phyloP scores from a whole-genome alignment of 2,113 vertebrate genomes.

The Carollia perspicillata region DNA sequence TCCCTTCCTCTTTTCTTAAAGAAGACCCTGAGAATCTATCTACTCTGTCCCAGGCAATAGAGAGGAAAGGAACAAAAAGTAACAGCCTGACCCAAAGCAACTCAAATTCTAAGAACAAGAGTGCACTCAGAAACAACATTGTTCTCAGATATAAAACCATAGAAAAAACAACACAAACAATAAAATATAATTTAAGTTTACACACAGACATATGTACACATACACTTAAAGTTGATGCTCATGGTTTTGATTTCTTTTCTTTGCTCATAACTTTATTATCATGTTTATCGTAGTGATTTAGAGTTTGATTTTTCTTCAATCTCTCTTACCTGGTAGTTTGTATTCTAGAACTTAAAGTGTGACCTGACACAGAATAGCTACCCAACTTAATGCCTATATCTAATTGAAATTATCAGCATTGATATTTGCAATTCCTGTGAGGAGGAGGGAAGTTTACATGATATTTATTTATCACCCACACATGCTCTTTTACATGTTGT shows the following conservation, averaged over 20 bases:
- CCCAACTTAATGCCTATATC: neutral
- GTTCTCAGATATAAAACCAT: neutral
- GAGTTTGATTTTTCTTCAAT: neutral
- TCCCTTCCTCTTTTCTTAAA: neutral
- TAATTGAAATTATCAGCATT: neutral
- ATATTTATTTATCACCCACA: neutral
- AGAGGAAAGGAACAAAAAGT: slow-evolving; percentile 12
- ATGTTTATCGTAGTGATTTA: neutral
- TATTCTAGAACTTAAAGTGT: neutral
- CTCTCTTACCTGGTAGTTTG: neutral
- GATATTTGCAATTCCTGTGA: neutral
- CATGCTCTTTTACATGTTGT: neutral
- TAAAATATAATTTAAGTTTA: no score
- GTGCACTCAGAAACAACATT: neutral
- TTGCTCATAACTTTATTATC: neutral
- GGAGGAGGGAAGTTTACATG: neutral
- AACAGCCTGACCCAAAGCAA: neutral
- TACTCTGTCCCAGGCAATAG: neutral
- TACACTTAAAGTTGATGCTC: neutral
- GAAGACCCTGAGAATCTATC: neutral
- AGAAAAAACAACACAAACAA: neutral
- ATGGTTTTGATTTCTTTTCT: neutral
- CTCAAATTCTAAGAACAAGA: neutral
- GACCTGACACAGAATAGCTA: neutral
- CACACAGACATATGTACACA: neutral